Base-by-base conservation (phyloP, 2,888 invertebrate species). In the Rhodophaea formosa region DNA sequence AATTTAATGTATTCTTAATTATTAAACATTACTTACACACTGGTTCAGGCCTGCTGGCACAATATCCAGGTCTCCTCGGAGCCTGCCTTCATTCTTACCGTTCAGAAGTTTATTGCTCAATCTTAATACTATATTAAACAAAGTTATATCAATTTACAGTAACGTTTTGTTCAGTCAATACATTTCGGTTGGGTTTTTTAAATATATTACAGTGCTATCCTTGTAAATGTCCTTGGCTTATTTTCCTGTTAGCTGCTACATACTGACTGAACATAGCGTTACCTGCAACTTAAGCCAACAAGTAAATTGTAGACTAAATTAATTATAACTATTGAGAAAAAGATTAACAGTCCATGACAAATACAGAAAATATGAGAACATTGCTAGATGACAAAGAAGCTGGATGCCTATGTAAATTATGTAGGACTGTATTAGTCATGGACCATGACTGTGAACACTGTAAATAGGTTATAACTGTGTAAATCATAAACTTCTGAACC, bases 1-100 rank as follows among this genome's bases (percentile, higher is more conserved):
- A 86, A 84, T 90, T 88, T 86, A 86, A 89, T 89, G 87, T 88
- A 86, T 86, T 79, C 88, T 87, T 90, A 88, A 86, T 79, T 84
- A 85, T 83, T 87, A 86, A 88, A 87, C 86, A 86, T 89, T 86
- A 87, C 84, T 89, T 86, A 87, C 84, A 86, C 85, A 86, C 84
- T 87, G 90, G 86, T 85, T 86, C 84, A 84, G 84, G 81, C 88
- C 85, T 72, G 74, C 77, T 77, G 84, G 84, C 84, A 80, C 80
- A 76, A 75, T 68, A 68, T 74, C 74, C 78, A 77, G 80, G 75
- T 75, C 79, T 77, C 79, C 63, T 61, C 70, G 61, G 79, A 82
- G 82, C 82, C 80, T 75, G 77, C 69, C 60, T 72, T 72, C 80
- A 80, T 75, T 70, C 79, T 71, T 75, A 77, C 72, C 74, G 79